Conservation (phyloP, 2,113 vertebrate species). For the Hypomesus transpacificus region DNA sequence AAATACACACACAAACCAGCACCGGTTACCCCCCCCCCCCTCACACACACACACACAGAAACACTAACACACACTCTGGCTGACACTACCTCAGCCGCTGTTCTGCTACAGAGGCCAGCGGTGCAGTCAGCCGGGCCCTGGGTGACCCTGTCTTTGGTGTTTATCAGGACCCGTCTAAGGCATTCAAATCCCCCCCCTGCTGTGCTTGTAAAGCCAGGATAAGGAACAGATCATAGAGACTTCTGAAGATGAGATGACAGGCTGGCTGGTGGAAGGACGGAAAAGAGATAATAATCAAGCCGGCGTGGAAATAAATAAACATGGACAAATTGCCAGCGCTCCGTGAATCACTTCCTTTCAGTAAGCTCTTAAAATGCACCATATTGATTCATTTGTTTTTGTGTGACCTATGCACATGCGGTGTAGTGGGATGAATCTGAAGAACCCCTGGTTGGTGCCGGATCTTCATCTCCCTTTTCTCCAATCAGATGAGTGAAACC, state of each 20-base stretch:
- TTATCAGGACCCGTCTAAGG: slow-evolving; percentile 51
- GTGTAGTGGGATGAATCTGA: no score
- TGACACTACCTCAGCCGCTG: background rate
- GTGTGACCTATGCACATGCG: no score
- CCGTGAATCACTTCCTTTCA: background rate
- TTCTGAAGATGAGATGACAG: slow-evolving; percentile 41
- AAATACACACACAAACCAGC: background rate
- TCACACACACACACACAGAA: background rate
- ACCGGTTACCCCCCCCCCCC: no score
- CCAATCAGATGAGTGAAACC: background rate
- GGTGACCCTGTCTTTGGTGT: slow-evolving; percentile 36
- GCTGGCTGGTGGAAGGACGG: slow-evolving; percentile 6
- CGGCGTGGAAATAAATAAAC: slow-evolving; percentile 45
- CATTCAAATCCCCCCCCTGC: slow-evolving; percentile 31
- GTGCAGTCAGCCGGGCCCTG: slow-evolving; percentile 31
- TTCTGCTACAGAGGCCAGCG: slow-evolving; percentile 18
- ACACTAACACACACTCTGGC: background rate
- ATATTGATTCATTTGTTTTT: no score
- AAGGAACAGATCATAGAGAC: slow-evolving; percentile 34
- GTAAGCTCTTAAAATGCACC: slow-evolving; percentile 31
- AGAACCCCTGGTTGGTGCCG: background rate
- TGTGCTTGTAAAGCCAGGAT: slow-evolving; percentile 23
- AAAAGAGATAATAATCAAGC: slow-evolving; percentile 38
- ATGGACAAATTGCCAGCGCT: slow-evolving; percentile 26
- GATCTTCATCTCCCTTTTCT: background rate